A percentile compares a stretch with the other conserved stretches of the same genome.
These are phyloP conservation scores for Tenthredo livida DNA, from an alignment of 2,888 invertebrate species.

Conservation along the genomic window DNA sequence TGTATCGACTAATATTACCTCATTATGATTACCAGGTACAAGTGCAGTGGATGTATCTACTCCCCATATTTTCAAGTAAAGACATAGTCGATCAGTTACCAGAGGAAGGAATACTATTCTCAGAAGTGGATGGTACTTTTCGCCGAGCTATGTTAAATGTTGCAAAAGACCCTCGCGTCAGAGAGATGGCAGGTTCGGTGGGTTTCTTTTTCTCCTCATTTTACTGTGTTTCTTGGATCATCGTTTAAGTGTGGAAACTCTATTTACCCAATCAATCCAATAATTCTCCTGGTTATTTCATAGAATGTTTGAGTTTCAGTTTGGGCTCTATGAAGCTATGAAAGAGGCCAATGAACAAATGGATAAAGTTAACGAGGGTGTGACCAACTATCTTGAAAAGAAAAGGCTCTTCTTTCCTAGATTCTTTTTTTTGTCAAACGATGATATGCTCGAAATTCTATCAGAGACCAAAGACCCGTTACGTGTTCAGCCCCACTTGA, in stretches of 20 bases:
- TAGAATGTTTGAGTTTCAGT: constrained; percentile 58
- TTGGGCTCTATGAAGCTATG: constrained; percentile 86
- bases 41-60: constrained; percentile 91
- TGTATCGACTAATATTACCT: background rate
- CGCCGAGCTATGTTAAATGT: constrained; percentile 84
- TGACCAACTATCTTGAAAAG: constrained; percentile 90
- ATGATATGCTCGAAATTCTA: constrained; percentile 93
- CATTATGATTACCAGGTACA: constrained; percentile 80
- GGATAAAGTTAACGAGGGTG: constrained; percentile 91
- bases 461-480: constrained; percentile 93
- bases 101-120: constrained; percentile 89
- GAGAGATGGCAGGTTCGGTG: constrained; percentile 83
- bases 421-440: constrained; percentile 95
- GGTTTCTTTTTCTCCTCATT: constrained; percentile 48
- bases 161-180: constrained; percentile 83
- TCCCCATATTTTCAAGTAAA: constrained; percentile 93
- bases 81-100: constrained; percentile 93
- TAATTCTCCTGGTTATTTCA: background rate
- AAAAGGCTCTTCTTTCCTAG: constrained; percentile 91
- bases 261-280: background rate
- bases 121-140: constrained; percentile 86
- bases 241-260: background rate
- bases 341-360: constrained; percentile 84
- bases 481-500: constrained; percentile 91
- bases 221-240: background rate